phyloP scores from a whole-genome alignment of 1,140 invertebrate species.

The Ceratina australensis region DNA sequence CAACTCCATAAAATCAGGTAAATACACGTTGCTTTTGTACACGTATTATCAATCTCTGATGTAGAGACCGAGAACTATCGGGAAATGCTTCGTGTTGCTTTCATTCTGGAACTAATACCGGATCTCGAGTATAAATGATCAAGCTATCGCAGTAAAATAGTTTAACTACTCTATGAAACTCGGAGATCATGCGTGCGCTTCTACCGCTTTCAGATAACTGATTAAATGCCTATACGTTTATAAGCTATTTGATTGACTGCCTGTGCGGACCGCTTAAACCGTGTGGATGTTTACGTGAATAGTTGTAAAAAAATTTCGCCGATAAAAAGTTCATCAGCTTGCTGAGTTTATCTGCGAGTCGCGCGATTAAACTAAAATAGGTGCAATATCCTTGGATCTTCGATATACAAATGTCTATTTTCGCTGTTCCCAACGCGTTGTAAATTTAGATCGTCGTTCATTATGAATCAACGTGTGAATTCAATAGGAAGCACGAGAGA shows the following conservation, averaged over 20 bases:
- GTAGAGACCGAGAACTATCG: background rate
- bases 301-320: background rate
- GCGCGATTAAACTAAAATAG: slow-evolving; percentile 6
- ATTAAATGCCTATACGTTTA: background rate
- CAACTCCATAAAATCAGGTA: slow-evolving; percentile 77
- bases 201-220: background rate
- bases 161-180: background rate
- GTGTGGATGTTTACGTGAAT: background rate
- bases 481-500: background rate
- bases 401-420: slow-evolving; percentile 11
- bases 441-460: slow-evolving; percentile 26
- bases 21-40: slow-evolving; percentile 10
- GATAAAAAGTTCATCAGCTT: background rate
- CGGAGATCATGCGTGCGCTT: background rate
- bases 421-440: background rate
- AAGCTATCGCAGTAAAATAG: background rate
- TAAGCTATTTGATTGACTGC: background rate
- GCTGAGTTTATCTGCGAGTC: background rate
- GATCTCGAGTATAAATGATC: background rate
- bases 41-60: too few species aligned
- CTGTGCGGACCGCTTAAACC: background rate
- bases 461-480: background rate
- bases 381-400: slow-evolving; percentile 3
- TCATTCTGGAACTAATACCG: slow-evolving; percentile 41
- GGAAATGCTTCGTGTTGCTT: slow-evolving; percentile 11